These are phyloP conservation scores for Diplosoma virens DNA, from an alignment of 23 tunicate genomes.

Conservation along the genomic window DNA sequence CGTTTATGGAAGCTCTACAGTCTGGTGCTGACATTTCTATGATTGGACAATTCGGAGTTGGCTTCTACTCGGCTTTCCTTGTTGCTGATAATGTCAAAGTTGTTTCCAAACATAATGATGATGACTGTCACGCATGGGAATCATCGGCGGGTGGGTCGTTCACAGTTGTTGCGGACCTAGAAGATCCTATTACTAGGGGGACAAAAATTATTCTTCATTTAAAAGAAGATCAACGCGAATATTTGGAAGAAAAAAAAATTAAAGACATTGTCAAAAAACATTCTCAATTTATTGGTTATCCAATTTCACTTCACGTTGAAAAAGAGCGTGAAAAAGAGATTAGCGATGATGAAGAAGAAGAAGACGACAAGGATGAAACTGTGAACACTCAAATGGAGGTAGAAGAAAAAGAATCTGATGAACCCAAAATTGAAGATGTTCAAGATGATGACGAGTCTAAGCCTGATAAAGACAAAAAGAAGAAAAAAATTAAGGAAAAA, in stretches of 20 bases:
- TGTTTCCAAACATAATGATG: slow-evolving; percentile 91
- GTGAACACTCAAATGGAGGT: no score
- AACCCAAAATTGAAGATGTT: slow-evolving; percentile 90
- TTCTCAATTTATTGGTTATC: slow-evolving; percentile 94
- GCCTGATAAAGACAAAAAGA: slow-evolving; percentile 72
- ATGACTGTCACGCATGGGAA: slow-evolving; percentile 89
- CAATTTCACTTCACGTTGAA: slow-evolving; percentile 93
- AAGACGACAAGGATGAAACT: slow-evolving; percentile 65
- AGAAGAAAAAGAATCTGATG: slow-evolving; percentile 58
- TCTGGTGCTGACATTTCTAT: slow-evolving; percentile 98
- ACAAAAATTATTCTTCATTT: slow-evolving; percentile 78
- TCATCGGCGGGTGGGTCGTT: slow-evolving; percentile 97
- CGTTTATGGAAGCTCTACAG: slow-evolving; percentile 97
- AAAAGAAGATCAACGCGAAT: slow-evolving; percentile 91
- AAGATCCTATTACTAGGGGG: slow-evolving; percentile 50
- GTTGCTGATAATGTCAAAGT: slow-evolving; percentile 91
- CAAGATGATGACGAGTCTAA: slow-evolving; percentile 84
- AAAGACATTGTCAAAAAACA: slow-evolving; percentile 98
- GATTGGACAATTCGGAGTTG: slow-evolving; percentile 99
- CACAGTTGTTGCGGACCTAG: slow-evolving; percentile 30
- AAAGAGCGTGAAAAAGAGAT: slow-evolving; percentile 96
- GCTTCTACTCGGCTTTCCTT: slow-evolving; percentile 94
- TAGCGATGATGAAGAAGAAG: slow-evolving; percentile 90
- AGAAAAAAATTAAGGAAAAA: slow-evolving; percentile 87
- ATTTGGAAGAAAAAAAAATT: slow-evolving; percentile 86